These are phyloP conservation scores for Limnephilus auricula DNA, from an alignment of 2,888 invertebrate genomes.

Conservation along the genomic window DNA sequence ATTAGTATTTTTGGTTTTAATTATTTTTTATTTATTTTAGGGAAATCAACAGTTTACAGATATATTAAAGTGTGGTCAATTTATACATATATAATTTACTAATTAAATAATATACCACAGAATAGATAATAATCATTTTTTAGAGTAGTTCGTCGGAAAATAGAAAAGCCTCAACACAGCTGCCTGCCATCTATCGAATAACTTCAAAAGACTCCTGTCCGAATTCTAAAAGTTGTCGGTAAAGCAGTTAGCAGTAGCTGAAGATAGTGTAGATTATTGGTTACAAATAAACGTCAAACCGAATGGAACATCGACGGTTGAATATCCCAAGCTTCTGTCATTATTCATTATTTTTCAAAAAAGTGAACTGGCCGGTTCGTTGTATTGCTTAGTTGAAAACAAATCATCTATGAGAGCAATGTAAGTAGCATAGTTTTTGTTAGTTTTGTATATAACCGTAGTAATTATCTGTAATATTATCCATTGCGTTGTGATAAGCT, in stretches of 20 bases:
- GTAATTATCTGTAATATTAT: not conserved
- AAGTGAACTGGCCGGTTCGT: constrained; percentile 18
- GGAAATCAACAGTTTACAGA: too few relatives aligned
- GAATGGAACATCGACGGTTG: constrained; percentile 6
- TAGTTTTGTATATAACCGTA: not conserved
- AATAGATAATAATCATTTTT: too few relatives aligned
- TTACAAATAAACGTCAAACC: constrained; percentile 22
- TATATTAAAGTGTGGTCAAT: too few relatives aligned
- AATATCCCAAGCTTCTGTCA: constrained; percentile 20
- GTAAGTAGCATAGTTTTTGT: not conserved
- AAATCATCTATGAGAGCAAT: constrained; percentile 29
- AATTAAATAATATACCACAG: too few relatives aligned
- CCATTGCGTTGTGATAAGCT: not conserved
- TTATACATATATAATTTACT: too few relatives aligned
- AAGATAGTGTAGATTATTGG: not conserved
- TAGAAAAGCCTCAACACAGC: not conserved
- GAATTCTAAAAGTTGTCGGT: not conserved
- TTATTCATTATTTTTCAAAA: constrained; percentile 22
- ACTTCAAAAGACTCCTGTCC: not conserved
- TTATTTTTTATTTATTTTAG: too few relatives aligned
- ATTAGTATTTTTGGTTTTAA: too few relatives aligned
- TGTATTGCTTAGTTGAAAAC: not conserved
- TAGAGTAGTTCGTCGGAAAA: too few relatives aligned
- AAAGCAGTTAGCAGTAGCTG: not conserved
- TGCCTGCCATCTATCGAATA: constrained; percentile 8